Percentiles rank a stretch among this genome's conserved stretches.
Evolutionary conservation across 2,113 vertebrate genomes (phyloP).

Genomic region (Felis chaus): DNA sequence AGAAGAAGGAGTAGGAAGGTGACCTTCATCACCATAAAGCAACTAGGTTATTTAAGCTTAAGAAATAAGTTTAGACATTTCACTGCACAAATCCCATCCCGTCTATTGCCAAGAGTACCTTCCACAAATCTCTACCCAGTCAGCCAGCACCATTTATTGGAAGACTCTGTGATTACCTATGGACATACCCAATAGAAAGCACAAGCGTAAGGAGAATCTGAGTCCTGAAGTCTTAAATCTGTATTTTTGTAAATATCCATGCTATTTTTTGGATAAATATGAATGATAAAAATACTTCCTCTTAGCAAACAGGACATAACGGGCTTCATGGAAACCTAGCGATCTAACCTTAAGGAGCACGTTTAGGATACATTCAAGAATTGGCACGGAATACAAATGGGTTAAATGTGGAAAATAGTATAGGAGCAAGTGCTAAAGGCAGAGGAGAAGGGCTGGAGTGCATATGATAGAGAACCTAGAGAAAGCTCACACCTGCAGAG

Average conservation of each 20-base stretch:
- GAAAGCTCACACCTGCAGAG: not conserved
- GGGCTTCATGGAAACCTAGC: not conserved
- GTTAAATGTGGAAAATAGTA: not conserved
- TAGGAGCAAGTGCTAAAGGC: not conserved
- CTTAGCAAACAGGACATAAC: not conserved
- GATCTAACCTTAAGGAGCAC: not conserved
- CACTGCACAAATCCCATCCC: not conserved
- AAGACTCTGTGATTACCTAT: not conserved
- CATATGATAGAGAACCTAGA: not conserved
- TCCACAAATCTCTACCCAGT: not conserved
- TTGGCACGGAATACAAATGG: not conserved
- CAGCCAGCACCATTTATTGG: not conserved
- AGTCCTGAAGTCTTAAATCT: not conserved
- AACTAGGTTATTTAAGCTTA: not conserved
- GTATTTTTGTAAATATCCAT: not conserved
- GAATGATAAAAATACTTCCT: not conserved
- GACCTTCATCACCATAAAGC: not conserved
- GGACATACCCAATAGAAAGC: not conserved
- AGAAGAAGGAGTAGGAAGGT: conserved; percentile 12
- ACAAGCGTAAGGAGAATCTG: not conserved
- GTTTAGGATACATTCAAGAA: not conserved
- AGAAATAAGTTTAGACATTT: not conserved
- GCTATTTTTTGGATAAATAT: not conserved
- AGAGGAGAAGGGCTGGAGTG: not conserved
- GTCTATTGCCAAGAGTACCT: not conserved